Evolutionary conservation across 2,113 vertebrate genomes (phyloP), one percentile per base, ranked within the genome.

Genomic region (Hipposideros armiger): DNA sequence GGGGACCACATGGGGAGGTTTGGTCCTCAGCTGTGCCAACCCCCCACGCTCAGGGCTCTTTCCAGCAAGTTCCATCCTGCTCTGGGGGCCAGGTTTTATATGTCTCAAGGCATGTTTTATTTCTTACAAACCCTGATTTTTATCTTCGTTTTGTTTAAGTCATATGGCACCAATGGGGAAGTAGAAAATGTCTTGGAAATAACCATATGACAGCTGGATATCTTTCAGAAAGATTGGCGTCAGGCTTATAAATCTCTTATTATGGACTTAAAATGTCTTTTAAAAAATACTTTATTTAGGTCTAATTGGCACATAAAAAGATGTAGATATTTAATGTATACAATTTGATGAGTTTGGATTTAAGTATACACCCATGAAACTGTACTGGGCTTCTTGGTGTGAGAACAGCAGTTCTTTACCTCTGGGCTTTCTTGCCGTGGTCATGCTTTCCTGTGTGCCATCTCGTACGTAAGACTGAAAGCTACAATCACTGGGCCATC

Each of bases 151-250:
- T 67, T 70, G 32, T 86, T 54, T 40, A 69, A 81, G 50, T 84
- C 30, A 30, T 40, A 15, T 58, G 24, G 52, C 73, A 70, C 52
- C 58, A 19, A 1, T 10, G 60, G 60, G 66, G 52, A 58, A 85
- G 70, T 70, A 92, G 76, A 87, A 78, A 62, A 89, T 64, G 32
- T 80, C 87, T 87, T 62, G 87, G 56, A 95, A 58, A 28, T 60
- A 70, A n/a, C 54, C 14, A 28, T 20, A 2, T 90, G 82, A 56
- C 17, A 91, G 15, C 52, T n/a, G 45, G n/a, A 8, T 58, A 40
- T 60, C 17, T 92, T 78, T 52, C n/a, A 24, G 60, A 72, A 88
- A 89, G n/a, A 66, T 50, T 36, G 89, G 19, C 14, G 50, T 7
- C 14, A 73, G 74, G 24, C 62, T 36, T 92, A 15, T 7, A 3